Evolutionary conservation across 2,888 invertebrate genomes (phyloP), one percentile per base, ranked within the genome.

Genomic region (Scelioninae gen. 2): DNA sequence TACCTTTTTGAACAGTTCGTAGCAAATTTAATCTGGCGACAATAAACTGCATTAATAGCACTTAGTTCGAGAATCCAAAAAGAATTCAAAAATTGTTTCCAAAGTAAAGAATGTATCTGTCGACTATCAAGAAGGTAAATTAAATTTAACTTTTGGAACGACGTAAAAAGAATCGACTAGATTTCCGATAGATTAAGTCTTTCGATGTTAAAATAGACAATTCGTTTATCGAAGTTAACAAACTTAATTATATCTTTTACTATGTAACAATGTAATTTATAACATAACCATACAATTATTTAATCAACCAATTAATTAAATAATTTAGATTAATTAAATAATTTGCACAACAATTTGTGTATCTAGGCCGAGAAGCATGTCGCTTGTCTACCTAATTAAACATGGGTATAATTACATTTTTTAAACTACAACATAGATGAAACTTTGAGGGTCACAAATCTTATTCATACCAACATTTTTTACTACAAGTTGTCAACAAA

Each of bases 81-180:
- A n/a, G n/a, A n/a, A n/a, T n/a, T n/a, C n/a, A n/a, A n/a, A n/a
- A n/a, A n/a, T n/a, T n/a, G n/a, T n/a, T n/a, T n/a, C n/a, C n/a
- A n/a, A n/a, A 16, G 22, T 1, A 37, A 37, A 52, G 52, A 19
- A 46, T 46, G 28, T 13, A 46, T 46, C 16, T 18, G 10, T n/a
- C 19, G 16, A 16, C 19, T 53, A 25, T 22, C 39, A 37, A 37
- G 53, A 18, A 39, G 39, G 16, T 39, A 39, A 53, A 53, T 53
- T 53, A 53, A 53, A 53, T 53, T 53, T 37, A 53, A 39, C 25
- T 53, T 53, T 53, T 39, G 11, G 39, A 53, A 53, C 37, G 15
- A 10, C 22, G 25, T 18, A 53, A 22, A 15, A 53, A 37, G 39
- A 52, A 19, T 52, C 35, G 13, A n/a, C 22, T 19, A 35, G 19